Conservation (phyloP, 1,140 invertebrate species). For the Bombyx mandarina region DNA sequence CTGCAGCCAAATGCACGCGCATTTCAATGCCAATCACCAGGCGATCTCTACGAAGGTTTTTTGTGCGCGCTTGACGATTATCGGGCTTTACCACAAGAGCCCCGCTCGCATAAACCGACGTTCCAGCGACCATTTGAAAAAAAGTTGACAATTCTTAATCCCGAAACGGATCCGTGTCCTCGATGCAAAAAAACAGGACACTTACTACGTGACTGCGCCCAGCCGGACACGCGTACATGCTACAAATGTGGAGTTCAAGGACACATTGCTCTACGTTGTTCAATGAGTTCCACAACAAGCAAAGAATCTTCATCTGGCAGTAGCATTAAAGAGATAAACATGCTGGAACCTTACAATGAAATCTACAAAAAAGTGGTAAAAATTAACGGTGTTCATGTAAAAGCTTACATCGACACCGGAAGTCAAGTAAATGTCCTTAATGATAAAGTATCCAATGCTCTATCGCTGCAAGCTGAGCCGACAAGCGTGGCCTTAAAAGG, state of each 20-base stretch:
- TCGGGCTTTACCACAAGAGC: background rate
- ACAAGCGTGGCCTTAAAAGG: conserved; percentile 6
- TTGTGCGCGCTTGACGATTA: conserved; percentile 24
- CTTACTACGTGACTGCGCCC: conserved; percentile 13
- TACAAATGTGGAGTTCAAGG: conserved; percentile 22
- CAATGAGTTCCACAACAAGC: background rate
- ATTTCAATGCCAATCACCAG: conserved; percentile 24
- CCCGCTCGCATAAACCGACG: too few relatives aligned
- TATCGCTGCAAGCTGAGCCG: conserved; percentile 2
- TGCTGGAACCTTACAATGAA: conserved; percentile 12
- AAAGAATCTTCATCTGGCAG: background rate
- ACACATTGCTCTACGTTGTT: conserved; percentile 17
- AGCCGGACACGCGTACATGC: conserved; percentile 18
- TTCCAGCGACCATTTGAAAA: background rate
- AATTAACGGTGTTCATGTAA: conserved; percentile 13
- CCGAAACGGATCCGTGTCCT: conserved; percentile 19
- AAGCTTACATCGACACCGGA: conserved; percentile 14
- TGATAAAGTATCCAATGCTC: background rate
- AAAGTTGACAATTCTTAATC: conserved; percentile 2
- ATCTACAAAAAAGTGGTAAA: conserved; percentile 11
- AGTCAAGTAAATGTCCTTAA: conserved; percentile 16
- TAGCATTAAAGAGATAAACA: conserved; percentile 10
- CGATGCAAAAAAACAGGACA: conserved; percentile 26
- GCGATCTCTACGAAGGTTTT: conserved; percentile 31
- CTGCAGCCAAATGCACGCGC: conserved; percentile 34